These are phyloP conservation scores for Ruditapes philippinarum DNA, from an alignment of 1,140 invertebrate species.

Conservation along the genomic window DNA sequence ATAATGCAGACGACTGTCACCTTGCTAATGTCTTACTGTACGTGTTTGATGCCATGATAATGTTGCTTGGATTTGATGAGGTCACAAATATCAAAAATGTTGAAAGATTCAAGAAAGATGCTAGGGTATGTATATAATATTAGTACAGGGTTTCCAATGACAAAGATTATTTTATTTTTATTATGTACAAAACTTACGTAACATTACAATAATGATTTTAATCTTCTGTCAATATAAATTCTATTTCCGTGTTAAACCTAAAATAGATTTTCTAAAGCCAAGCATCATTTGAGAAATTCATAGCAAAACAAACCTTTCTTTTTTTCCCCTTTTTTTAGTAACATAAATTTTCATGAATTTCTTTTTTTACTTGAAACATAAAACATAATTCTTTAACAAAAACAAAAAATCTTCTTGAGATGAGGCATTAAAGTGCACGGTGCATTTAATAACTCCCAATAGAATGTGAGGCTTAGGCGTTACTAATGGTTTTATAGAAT, in stretches of 20 bases:
- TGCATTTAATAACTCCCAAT: not conserved
- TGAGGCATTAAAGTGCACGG: not conserved
- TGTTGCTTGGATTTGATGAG: constrained; percentile 93
- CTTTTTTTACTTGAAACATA: not conserved
- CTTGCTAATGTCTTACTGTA: constrained; percentile 89
- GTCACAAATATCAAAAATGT: constrained; percentile 91
- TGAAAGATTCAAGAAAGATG: constrained; percentile 93
- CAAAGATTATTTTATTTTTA: no score
- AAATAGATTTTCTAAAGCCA: no score
- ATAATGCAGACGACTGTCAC: constrained; percentile 84
- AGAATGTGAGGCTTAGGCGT: not conserved
- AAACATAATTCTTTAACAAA: not conserved
- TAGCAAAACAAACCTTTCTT: no score
- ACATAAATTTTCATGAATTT: no score
- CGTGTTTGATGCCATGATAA: constrained; percentile 92
- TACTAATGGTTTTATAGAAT: constrained; percentile 8
- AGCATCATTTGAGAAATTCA: no score
- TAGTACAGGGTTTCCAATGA: no score
- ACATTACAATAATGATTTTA: no score
- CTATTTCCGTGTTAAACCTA: no score
- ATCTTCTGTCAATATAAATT: no score
- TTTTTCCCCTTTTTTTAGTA: no score
- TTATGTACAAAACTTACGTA: no score
- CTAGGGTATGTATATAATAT: constrained; percentile 88
- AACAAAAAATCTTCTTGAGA: not conserved